Base-by-base conservation (phyloP, 2,888 invertebrate genomes). In the Crossocerus cetratus region DNA sequence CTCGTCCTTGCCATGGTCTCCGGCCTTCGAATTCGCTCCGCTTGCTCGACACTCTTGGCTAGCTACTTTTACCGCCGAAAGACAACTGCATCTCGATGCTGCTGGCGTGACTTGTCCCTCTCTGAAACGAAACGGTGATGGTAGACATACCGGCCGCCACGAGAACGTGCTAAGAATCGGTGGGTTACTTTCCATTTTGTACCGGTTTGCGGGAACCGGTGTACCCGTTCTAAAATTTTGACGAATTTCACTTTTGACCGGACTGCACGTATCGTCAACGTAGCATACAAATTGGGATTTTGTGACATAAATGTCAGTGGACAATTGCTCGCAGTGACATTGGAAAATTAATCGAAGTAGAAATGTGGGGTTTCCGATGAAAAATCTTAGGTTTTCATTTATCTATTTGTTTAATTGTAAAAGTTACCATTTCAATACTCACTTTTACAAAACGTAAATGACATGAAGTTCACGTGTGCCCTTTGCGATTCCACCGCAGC, bases 1-100 rank as follows among this genome's bases (percentile, higher is more conserved):
- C 81, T 77, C 76, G 74, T 72, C 72, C 74, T 77, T 73, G 76
- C 76, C 83, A 81, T 84, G 64, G 72, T 83, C 71, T 76, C 69
- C 62, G 65, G 62, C 73, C 72, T 75, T 77, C 53, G 59, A 32
- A 55, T 61, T 60, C 49, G 23, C 55, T 45, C 72, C 66, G 18
- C 53, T 60, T 22, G 49, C 13, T 45, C 63, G 45, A 49, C 49
- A 59, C 66, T 53, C 11, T 54, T 55, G 72, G 70, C 81, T 81
- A 81, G 55, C 79, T 81, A 44, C 62, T 65, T 42, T 72, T 64
- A 57, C 63, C 53, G 68, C 53, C 57, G 16, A 72, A 65, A 58
- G 32, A 68, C 58, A 71, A 69, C 71, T 69, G 81, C 81, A 81
- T 81, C 81, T 77, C 81, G 79, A 57, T 69, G 16, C 71, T 61